Percentiles rank a stretch among this genome's conserved stretches.
phyloP scores from a whole-genome alignment of 2,113 vertebrate species.

The Pithys albifrons region DNA sequence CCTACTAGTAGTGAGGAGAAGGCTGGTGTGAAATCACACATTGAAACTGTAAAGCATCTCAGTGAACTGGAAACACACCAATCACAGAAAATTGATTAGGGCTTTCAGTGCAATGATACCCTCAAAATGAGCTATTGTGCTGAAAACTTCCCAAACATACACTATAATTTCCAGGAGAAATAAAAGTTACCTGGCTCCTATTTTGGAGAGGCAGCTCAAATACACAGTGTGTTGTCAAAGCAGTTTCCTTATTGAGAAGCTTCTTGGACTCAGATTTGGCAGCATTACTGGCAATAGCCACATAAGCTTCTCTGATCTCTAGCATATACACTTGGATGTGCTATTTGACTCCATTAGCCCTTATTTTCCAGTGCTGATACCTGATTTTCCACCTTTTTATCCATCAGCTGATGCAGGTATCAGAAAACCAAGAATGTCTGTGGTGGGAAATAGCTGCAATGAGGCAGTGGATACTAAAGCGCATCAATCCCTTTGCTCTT shows the following conservation, averaged over 20 bases:
- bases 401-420: background rate
- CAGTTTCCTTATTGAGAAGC: background rate
- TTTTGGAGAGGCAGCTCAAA: background rate
- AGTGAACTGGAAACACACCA: background rate
- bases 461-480: background rate
- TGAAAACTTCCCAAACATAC: background rate
- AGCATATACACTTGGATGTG: background rate
- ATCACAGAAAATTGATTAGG: background rate
- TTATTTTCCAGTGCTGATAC: background rate
- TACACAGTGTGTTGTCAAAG: background rate
- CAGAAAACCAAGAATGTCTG: background rate
- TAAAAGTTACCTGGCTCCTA: background rate
- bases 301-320: background rate
- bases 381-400: background rate
- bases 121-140: background rate
- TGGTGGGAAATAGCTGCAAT: background rate
- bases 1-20: background rate
- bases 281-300: background rate
- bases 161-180: background rate
- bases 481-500: background rate
- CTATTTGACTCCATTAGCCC: background rate
- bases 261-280: background rate
- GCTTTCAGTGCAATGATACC: background rate
- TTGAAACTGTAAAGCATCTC: background rate
- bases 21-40: background rate